Evolutionary conservation across 2,888 invertebrate genomes (phyloP), one percentile per base, ranked within the genome.

Genomic region (Ceramica pisi): DNA sequence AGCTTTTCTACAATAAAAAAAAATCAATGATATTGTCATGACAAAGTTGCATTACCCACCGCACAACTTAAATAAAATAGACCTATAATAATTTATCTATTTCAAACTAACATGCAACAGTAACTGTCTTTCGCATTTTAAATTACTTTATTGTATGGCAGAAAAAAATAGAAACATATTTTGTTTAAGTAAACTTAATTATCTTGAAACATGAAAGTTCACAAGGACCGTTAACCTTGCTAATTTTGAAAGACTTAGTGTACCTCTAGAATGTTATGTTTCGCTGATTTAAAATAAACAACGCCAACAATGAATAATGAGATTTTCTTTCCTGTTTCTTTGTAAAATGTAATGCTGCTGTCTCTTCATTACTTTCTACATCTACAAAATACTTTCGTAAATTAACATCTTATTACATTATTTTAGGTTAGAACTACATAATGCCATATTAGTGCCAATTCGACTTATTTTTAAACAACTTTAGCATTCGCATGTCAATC

Each of bases 141-240:
- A 35, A 48, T 78, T 56, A 70, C 48, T 35, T 35, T 60, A 48
- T 26, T 35, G 14, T 59, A n/a, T 41, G 77, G 38, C 10, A 35
- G 2, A 10, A 41, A 60, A 60, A 53, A 35, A 21, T 26, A 21
- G n/a, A 77, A 53, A 56, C 10, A 14, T 12, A 35, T 38, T 21
- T 46, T 38, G 21, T 41, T 19, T 21, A 21, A 76, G 31, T 19
- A 5, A 73, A 48, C 67, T 57, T 51, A 67, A 77, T 50, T 70
- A 41, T 74, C 26, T 78, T 1, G 7, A 19, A 26, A 50, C 60
- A 78, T 74, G 78, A 71, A 56, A 50, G 8, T 19, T 41, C 19
- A 21, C 8, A 48, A 31, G 9, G 44, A 26, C 7, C 26, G 14
- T 44, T 61, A 19, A 78, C 60, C 60, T 12, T 50, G 9, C 8